phyloP scores from a whole-genome alignment of 1,140 invertebrate species.

The Lanistes nyassanus region DNA sequence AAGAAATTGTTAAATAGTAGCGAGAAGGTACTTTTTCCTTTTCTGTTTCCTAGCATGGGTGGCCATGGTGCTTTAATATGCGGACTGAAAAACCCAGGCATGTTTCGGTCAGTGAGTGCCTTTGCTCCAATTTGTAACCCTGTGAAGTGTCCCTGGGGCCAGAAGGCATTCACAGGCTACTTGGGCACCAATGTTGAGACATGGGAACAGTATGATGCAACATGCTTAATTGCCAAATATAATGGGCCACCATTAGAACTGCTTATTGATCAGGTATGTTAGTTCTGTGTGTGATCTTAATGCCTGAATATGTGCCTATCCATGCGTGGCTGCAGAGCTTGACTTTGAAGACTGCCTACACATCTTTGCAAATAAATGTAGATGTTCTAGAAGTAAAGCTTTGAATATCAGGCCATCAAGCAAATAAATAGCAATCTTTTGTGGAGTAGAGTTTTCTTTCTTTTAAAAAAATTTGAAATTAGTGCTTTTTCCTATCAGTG shows the following conservation, averaged over 20 bases:
- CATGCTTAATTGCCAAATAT: slow-evolving; percentile 84
- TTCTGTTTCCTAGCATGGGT: slow-evolving; percentile 81
- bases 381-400: no score
- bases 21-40: no score
- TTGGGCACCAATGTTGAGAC: slow-evolving; percentile 76
- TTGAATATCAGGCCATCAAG: no score
- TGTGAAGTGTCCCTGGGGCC: slow-evolving; percentile 84
- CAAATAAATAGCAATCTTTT: no score
- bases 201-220: slow-evolving; percentile 91
- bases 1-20: no score
- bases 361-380: no score
- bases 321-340: no score
- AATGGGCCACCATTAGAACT: slow-evolving; percentile 83
- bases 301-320: no score
- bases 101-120: slow-evolving; percentile 92
- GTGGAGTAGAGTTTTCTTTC: no score
- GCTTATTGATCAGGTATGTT: slow-evolving; percentile 87
- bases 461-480: no score
- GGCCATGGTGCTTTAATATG: slow-evolving; percentile 95
- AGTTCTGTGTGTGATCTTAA: slow-evolving; percentile 1
- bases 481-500: no score
- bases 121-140: slow-evolving; percentile 97
- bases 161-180: slow-evolving; percentile 85
- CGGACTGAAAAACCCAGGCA: slow-evolving; percentile 89
- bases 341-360: no score